Percentiles rank a stretch among this genome's conserved stretches.
phyloP scores from a whole-genome alignment of 2,113 vertebrate species.

The Microcebus lehilahytsara region DNA sequence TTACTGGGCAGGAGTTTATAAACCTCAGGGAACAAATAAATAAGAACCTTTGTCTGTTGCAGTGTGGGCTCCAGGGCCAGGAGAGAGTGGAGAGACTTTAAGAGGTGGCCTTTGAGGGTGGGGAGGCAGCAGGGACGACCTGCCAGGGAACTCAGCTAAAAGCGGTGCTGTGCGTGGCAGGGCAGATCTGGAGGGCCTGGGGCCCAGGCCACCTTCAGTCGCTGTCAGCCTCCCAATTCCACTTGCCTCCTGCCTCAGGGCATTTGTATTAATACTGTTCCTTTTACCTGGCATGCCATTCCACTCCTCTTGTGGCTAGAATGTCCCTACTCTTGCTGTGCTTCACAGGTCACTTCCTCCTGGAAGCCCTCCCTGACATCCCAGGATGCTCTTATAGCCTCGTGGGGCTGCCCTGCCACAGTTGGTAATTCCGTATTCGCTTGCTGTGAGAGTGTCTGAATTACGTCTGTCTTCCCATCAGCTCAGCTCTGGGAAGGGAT shows the following conservation, averaged over 20 bases:
- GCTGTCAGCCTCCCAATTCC: neutral
- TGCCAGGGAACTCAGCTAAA: neutral
- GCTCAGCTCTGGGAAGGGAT: neutral
- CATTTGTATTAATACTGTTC: neutral
- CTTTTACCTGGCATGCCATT: neutral
- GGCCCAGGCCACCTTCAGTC: no score
- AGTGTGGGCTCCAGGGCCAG: neutral
- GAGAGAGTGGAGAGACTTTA: neutral
- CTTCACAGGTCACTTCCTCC: neutral
- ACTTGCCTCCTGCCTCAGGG: neutral
- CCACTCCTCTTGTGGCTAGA: neutral
- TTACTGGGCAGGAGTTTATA: constrained; percentile 16
- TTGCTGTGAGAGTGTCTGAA: neutral
- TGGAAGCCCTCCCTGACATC: neutral
- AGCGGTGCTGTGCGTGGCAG: neutral
- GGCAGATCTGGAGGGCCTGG: neutral
- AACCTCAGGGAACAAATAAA: constrained; percentile 21
- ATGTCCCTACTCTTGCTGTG: neutral
- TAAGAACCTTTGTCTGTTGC: neutral
- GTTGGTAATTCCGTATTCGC: neutral
- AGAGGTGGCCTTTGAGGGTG: neutral
- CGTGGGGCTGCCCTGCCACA: neutral
- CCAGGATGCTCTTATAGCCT: neutral
- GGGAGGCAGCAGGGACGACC: neutral
- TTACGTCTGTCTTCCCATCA: neutral